These are phyloP conservation scores for Chrysolina haemoptera DNA, from an alignment of 2,888 invertebrate species.

Conservation along the genomic window DNA sequence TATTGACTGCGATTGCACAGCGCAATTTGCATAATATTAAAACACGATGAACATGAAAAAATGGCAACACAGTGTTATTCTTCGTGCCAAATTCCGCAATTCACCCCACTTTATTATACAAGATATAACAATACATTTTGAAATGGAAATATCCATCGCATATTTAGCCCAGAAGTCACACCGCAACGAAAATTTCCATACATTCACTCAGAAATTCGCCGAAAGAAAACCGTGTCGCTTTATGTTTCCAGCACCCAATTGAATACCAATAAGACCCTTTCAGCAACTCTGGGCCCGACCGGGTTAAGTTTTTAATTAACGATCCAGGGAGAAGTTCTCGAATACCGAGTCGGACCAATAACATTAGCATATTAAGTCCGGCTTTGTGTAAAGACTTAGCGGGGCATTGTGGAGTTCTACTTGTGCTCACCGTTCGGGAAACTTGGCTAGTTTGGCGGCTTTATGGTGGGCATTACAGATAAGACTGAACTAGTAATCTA, in stretches of 20 bases:
- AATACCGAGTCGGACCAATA: constrained; percentile 42
- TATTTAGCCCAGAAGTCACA: background rate
- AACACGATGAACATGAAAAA: no score
- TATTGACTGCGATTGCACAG: no score
- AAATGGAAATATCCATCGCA: background rate
- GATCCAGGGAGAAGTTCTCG: constrained; percentile 47
- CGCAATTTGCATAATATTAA: no score
- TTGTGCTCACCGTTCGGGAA: constrained; percentile 28
- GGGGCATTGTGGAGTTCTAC: constrained; percentile 40
- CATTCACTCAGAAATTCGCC: background rate
- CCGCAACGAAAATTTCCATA: background rate
- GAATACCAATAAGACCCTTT: constrained; percentile 27
- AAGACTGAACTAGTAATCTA: constrained; percentile 24
- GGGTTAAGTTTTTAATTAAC: constrained; percentile 43
- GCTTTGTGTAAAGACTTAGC: constrained; percentile 48
- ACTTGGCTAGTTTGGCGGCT: constrained; percentile 36
- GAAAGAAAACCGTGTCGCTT: background rate
- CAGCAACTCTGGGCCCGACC: constrained; percentile 23
- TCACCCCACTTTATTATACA: no score
- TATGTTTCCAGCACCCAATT: constrained; percentile 7
- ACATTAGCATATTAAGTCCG: constrained; percentile 53
- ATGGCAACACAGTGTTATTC: no score
- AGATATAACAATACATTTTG: no score
- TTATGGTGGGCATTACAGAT: constrained; percentile 29
- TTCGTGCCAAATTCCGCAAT: no score